Percentiles rank a stretch among this genome's conserved stretches.
Conservation (phyloP, 2,888 invertebrate species). For the Cabera pusaria region DNA sequence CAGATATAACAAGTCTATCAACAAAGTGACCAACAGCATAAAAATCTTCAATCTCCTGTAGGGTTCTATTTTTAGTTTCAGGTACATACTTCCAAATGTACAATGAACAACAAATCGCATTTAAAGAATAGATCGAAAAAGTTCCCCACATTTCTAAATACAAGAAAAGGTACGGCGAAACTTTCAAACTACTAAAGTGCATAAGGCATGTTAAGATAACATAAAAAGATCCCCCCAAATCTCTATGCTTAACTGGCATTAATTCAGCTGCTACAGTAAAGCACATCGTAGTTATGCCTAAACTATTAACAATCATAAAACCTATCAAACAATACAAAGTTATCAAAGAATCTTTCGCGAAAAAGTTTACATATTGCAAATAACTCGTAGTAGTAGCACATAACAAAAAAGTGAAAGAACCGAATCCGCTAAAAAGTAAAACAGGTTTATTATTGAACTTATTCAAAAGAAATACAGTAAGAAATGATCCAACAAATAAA, state of each 20-base stretch:
- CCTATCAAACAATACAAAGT: slow-evolving; percentile 18
- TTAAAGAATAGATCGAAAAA: slow-evolving; percentile 13
- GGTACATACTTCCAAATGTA: slow-evolving; percentile 21
- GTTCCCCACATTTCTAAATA: slow-evolving; percentile 16
- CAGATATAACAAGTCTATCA: too few species aligned
- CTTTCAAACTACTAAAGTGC: slow-evolving; percentile 14
- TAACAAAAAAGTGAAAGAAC: slow-evolving; percentile 4
- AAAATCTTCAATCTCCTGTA: slow-evolving; percentile 2
- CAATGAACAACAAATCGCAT: slow-evolving; percentile 4
- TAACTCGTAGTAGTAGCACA: slow-evolving; percentile 2
- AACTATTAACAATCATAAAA: slow-evolving; percentile 7
- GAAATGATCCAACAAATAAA: slow-evolving; percentile 4
- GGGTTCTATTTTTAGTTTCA: slow-evolving; percentile 19
- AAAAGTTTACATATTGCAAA: slow-evolving; percentile 8
- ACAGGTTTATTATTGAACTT: slow-evolving; percentile 16
- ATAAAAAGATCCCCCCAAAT: slow-evolving; percentile 17
- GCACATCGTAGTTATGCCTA: slow-evolving; percentile 6
- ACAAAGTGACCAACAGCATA: slow-evolving; percentile 14
- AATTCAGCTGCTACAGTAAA: slow-evolving; percentile 16
- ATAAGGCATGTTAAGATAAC: slow-evolving; percentile 10
- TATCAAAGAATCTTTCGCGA: slow-evolving; percentile 9
- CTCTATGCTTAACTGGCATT: slow-evolving; percentile 26
- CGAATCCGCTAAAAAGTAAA: slow-evolving; percentile 6
- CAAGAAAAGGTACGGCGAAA: slow-evolving; percentile 21
- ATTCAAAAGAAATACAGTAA: slow-evolving; percentile 7